A percentile compares a stretch with the other conserved stretches of the same genome.
Conservation (phyloP, 2,888 invertebrate species). For the Agrotis puta region DNA sequence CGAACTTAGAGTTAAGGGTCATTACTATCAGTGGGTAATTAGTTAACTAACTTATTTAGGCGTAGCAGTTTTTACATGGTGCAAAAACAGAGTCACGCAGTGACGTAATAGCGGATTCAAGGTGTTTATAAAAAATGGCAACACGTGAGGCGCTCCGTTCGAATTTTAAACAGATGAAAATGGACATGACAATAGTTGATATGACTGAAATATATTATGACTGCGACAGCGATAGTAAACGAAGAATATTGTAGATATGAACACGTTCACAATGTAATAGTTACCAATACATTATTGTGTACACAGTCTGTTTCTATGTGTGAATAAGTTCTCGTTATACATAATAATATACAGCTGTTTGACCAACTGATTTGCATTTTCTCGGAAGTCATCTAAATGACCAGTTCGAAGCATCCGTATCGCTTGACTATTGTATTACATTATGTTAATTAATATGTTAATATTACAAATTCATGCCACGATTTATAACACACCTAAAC, state of each 20-base stretch:
- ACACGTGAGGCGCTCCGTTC: constrained; percentile 34
- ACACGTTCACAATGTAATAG: constrained; percentile 14
- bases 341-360: constrained; percentile 23
- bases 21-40: constrained; percentile 12
- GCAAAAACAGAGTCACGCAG: constrained; percentile 20
- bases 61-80: constrained; percentile 1
- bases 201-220: constrained; percentile 16
- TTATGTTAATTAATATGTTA: constrained; percentile 52
- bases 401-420: constrained; percentile 39
- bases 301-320: constrained; percentile 12
- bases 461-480: constrained; percentile 33
- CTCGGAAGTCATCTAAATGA: constrained; percentile 55
- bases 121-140: constrained; percentile 55
- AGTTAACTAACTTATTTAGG: neutral
- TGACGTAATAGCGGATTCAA: constrained; percentile 57
- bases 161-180: constrained; percentile 56
- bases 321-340: constrained; percentile 7
- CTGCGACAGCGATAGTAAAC: constrained; percentile 14
- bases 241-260: neutral
- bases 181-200: constrained; percentile 12
- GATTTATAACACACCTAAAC: constrained; percentile 36
- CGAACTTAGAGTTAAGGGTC: constrained; percentile 15
- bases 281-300: constrained; percentile 17
- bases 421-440: constrained; percentile 36
- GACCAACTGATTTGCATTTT: constrained; percentile 57